A percentile compares a stretch with the other conserved stretches of the same genome.
Conservation (phyloP, 2,888 invertebrate genomes). For the Thelaira solivaga region DNA sequence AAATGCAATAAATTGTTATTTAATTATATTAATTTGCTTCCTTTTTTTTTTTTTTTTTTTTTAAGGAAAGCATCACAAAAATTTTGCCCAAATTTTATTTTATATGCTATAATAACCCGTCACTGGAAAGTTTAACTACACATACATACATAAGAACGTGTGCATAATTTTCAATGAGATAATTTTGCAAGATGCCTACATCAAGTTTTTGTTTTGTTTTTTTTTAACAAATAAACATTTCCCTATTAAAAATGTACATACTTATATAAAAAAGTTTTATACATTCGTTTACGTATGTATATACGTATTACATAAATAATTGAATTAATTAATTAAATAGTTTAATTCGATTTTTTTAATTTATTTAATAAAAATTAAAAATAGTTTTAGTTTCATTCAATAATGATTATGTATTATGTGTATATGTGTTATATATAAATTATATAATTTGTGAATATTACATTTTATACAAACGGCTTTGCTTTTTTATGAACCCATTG, state of each 20-base stretch:
- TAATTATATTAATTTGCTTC: too few relatives aligned
- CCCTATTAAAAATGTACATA: slow-evolving; percentile 62
- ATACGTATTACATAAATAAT: slow-evolving; percentile 13
- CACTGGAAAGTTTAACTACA: too few relatives aligned
- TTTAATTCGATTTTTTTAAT: slow-evolving; percentile 39
- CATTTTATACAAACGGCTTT: slow-evolving; percentile 65
- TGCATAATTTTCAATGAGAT: too few relatives aligned
- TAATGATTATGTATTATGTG: too few relatives aligned
- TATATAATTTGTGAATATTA: slow-evolving; percentile 33
- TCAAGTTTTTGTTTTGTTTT: slow-evolving; percentile 24
- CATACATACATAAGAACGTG: too few relatives aligned
- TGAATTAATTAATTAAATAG: slow-evolving; percentile 52
- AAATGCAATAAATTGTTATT: too few relatives aligned
- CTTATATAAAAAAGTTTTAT: slow-evolving; percentile 65
- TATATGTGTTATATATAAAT: slow-evolving; percentile 44
- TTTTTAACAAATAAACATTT: slow-evolving; percentile 60
- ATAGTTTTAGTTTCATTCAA: slow-evolving; percentile 44
- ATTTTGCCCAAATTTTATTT: too few relatives aligned
- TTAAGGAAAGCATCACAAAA: too few relatives aligned
- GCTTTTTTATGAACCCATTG: slow-evolving; percentile 76
- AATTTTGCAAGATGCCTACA: too few relatives aligned
- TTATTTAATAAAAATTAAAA: slow-evolving; percentile 50
- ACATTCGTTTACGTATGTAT: slow-evolving; percentile 38
- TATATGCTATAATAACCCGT: too few relatives aligned
- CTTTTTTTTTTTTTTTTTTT: too few relatives aligned